Conservation (phyloP, 2,113 vertebrate species). For the Isurus oxyrinchus region DNA sequence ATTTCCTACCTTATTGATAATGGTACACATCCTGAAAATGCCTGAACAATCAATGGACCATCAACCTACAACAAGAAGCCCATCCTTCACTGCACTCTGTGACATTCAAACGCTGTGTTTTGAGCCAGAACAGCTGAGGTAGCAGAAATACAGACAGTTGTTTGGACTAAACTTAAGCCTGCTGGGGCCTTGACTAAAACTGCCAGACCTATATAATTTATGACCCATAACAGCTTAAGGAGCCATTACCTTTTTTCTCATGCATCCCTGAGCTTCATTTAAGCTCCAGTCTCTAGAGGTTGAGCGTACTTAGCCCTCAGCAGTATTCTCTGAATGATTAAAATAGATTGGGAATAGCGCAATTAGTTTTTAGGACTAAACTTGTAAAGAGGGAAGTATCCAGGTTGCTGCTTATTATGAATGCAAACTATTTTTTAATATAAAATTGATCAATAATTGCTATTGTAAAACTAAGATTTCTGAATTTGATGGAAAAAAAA, state of each 20-base stretch:
- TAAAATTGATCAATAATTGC: neutral
- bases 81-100: neutral
- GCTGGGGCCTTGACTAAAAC: slow-evolving; percentile 18
- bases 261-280: slow-evolving; percentile 8
- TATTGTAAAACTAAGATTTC: neutral
- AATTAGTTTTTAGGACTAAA: neutral
- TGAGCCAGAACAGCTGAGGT: neutral
- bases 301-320: neutral
- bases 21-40: slow-evolving; percentile 8
- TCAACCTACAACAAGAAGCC: neutral
- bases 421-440: neutral
- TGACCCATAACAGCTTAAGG: neutral
- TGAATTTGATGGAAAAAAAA: neutral
- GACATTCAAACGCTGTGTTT: neutral
- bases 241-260: neutral
- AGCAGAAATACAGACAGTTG: neutral
- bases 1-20: neutral
- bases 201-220: slow-evolving; percentile 14
- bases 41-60: neutral
- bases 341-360: neutral
- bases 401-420: neutral
- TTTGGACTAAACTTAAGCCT: neutral
- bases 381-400: neutral
- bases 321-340: neutral
- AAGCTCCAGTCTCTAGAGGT: neutral